These are phyloP conservation scores for Bombycilla garrulus DNA, from an alignment of 2,113 vertebrate genomes.

Conservation along the genomic window DNA sequence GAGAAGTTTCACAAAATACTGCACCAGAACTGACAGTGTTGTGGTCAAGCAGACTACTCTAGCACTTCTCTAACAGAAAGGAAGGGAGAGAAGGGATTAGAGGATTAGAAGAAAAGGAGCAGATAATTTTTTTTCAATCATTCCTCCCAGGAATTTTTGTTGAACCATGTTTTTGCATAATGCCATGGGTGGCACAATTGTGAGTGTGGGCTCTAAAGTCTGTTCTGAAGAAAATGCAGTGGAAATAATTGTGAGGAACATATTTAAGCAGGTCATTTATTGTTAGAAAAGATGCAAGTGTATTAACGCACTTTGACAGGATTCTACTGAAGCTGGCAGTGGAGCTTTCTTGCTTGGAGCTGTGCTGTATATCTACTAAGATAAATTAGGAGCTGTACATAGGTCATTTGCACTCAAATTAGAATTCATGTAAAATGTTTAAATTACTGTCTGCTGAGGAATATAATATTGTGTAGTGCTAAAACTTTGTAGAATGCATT, in stretches of 20 bases:
- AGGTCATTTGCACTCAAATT: neutral
- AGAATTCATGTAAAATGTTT: neutral
- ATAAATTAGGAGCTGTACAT: neutral
- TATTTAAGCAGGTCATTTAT: neutral
- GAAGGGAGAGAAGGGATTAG: neutral
- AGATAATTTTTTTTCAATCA: neutral
- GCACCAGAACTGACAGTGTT: neutral
- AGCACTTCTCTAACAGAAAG: neutral
- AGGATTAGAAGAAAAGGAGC: neutral
- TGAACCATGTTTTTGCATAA: neutral
- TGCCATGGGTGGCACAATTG: neutral
- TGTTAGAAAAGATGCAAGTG: neutral
- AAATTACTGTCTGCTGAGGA: neutral
- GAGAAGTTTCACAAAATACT: neutral
- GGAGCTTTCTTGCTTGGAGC: neutral
- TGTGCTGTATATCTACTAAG: neutral
- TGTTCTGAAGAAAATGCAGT: neutral
- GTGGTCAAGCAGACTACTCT: neutral
- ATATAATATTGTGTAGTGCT: neutral
- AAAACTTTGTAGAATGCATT: neutral
- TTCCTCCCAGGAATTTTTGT: neutral
- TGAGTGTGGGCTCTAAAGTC: neutral
- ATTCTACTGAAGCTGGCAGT: neutral
- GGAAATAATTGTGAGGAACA: neutral
- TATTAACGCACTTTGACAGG: neutral